A percentile compares a stretch with the other conserved stretches of the same genome.
Conservation (phyloP, 2,113 vertebrate genomes). For the Lates calcarifer region DNA sequence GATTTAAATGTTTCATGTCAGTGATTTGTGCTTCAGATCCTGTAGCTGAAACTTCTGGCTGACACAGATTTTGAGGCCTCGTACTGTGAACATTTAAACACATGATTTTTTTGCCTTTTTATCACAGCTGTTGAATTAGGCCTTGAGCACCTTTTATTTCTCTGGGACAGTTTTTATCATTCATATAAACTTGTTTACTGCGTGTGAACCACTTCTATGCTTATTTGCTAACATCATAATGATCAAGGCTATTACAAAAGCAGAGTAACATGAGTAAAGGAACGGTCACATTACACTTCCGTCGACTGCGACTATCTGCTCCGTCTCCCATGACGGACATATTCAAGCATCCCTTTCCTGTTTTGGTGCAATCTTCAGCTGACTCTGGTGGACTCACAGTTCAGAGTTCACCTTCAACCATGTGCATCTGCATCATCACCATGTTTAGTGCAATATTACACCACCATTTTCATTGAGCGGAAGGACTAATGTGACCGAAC, state of each 20-base stretch:
- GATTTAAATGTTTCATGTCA: neutral
- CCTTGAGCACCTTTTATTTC: neutral
- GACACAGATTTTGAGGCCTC: neutral
- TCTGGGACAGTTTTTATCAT: neutral
- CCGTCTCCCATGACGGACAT: neutral
- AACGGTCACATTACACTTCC: conserved; percentile 20
- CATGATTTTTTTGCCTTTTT: neutral
- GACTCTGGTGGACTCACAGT: neutral
- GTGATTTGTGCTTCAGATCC: neutral
- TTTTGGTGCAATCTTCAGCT: neutral
- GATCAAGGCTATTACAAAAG: conserved; percentile 18
- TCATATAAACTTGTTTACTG: neutral
- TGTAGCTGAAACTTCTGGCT: neutral
- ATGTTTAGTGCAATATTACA: conserved; percentile 12
- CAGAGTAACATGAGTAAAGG: conserved; percentile 3
- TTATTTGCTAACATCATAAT: neutral
- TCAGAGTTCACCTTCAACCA: neutral
- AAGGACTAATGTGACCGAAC: conserved; percentile 15
- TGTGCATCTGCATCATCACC: neutral
- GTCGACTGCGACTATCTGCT: neutral
- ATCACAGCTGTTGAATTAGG: neutral
- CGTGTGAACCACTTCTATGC: neutral
- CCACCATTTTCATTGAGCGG: neutral
- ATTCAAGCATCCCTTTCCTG: neutral
- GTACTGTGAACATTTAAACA: neutral